Evolutionary conservation across 2,113 vertebrate genomes (phyloP), one percentile per base, ranked within the genome.

Genomic region (Sturnus vulgaris): DNA sequence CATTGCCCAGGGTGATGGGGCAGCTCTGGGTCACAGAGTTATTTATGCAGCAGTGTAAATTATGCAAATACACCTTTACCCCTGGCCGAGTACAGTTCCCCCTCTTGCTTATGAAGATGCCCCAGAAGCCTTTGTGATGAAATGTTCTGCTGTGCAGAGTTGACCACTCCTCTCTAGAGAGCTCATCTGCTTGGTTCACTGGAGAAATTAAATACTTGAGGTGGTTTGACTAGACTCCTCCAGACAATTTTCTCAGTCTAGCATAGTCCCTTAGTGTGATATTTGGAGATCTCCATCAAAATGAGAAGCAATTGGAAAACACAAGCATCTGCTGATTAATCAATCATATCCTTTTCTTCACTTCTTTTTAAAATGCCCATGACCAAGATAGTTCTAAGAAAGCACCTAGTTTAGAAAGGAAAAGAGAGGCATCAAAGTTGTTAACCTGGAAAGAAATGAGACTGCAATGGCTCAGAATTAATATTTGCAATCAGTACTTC

Each of bases 71-170:
- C 4, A 12, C 7, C 15, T 50, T 42, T 7, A 1, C 15, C 6
- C 25, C 12, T 3, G 2, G 3, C 12, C 14, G 15, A 19, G 14
- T 11, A 17, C 5, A 40, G 19, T 4, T 0, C 8, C 5, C 7
- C 5, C 14, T 64, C 7, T 33, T 44, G 30, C 21, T 75, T 56
- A 42, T 56, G 19, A 52, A 31, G 24, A 16, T 80, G 47, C 2
- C 14, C n/a, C n/a, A 47, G 15, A 25, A 56, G 6, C 11, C 22
- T 90, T 53, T 27, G 39, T 20, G 22, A 63, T 46, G 28, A 53
- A 81, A 33, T 31, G 5, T 7, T 53, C 13, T 16, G 33, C 27
- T 40, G 9, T 46, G 9, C 1, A 1, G 20, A 82, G 19, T 12
- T 50, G 8, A n/a, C 13, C 10, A 21, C 16, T 42, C 21, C 16